Evolutionary conservation across 2,113 vertebrate genomes (phyloP).

Genomic region (Struthio camelus): DNA sequence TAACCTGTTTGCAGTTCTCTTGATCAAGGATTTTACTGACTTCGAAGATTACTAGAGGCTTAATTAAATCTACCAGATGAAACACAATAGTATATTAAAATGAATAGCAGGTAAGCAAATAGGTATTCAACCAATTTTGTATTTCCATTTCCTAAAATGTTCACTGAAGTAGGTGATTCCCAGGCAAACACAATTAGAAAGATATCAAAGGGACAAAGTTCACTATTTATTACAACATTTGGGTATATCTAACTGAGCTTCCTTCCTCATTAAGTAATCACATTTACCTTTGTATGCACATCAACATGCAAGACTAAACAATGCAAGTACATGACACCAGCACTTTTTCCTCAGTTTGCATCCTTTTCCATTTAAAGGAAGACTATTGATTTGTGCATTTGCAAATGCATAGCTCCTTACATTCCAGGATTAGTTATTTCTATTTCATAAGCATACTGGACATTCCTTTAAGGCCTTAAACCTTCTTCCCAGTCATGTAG

Average conservation of each 20-base stretch:
- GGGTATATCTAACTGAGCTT: background rate
- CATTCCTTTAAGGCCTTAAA: background rate
- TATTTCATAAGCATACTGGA: background rate
- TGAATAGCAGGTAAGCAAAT: background rate
- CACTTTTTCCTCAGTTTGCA: background rate
- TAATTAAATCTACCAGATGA: background rate
- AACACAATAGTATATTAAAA: background rate
- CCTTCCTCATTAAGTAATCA: background rate
- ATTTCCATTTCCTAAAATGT: background rate
- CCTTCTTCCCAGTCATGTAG: background rate
- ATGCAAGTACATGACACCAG: background rate
- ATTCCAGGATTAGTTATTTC: background rate
- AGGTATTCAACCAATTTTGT: background rate
- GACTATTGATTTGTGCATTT: background rate
- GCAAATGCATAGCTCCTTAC: background rate
- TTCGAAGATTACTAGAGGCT: background rate
- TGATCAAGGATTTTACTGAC: background rate
- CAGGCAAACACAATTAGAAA: background rate
- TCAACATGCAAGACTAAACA: background rate
- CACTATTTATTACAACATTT: background rate
- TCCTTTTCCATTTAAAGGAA: background rate
- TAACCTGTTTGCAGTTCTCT: background rate
- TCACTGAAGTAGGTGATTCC: background rate
- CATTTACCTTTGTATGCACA: background rate
- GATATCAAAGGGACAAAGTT: background rate